Base-by-base conservation (phyloP, 2,888 invertebrate genomes). In the Dryobotodes eremita region DNA sequence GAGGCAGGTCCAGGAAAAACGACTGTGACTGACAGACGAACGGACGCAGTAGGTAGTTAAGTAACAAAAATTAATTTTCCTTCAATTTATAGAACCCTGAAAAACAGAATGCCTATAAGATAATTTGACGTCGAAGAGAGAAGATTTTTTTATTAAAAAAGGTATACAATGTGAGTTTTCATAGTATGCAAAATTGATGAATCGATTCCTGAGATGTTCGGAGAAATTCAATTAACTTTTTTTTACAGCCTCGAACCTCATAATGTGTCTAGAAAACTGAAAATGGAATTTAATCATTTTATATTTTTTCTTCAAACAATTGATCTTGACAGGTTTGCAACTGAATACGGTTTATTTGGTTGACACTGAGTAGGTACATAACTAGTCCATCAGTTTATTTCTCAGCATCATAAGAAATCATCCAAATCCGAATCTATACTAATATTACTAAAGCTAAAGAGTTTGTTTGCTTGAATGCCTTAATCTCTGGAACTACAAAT, bases 141-240 rank as follows among this genome's bases (percentile, higher is more conserved):
- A 26, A 48, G 0, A n/a, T 36, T 36, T 71, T n/a, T 75, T 71
- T 36, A 59, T 50, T 26, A 4, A 7, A 23, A 48, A 36, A 15
- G 69, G 7, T 3, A 48, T 10, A n/a, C 4, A 36, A 42, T 42
- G 42, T 46, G 48, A 53, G 42, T 70, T 70, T 64, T 59, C n/a
- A 50, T 70, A 50, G n/a, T 62, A 57, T 62, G 20, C 31, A n/a
- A 78, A 69, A 66, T 65, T 65, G 70, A 36, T 26, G 48, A 55
- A 73, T 73, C 13, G 42, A 65, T 65, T 53, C n/a, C 11, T 26
- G 11, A 42, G 50, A 59, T 26, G 50, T 36, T 8, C n/a, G 20
- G 26, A 62, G 11, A 57, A 57, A 73, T 53, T 48, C 15, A 50
- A 50, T 70, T 50, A 46, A 59, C n/a, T 13, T 42, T 61, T 42